Percentiles rank a stretch among this genome's conserved stretches.
Evolutionary conservation across 2,797 vertebrate species (phyloP).

Genomic region (Periophthalmus magnuspinnatus): DNA sequence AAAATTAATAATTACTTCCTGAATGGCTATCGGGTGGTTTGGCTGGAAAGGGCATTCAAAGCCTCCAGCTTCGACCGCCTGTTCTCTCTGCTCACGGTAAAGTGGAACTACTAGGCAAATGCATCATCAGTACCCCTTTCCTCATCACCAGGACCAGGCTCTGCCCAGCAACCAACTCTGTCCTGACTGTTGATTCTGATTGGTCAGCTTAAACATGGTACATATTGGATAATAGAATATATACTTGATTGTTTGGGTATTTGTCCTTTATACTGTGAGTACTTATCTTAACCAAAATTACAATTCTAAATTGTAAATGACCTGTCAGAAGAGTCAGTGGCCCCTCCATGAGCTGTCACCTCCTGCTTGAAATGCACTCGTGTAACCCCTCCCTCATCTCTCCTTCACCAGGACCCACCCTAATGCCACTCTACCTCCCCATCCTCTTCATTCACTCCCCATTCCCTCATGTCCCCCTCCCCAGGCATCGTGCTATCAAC

Average conservation of each 20-base stretch:
- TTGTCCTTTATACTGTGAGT: slow-evolving; percentile 23
- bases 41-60: slow-evolving; percentile 99
- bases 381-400: slow-evolving; percentile 72
- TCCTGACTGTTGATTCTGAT: slow-evolving; percentile 89
- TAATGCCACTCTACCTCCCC: slow-evolving; percentile 80
- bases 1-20: slow-evolving; percentile 99
- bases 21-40: slow-evolving; percentile 99
- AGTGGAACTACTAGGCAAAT: slow-evolving; percentile 86
- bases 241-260: slow-evolving; percentile 4
- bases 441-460: slow-evolving; percentile 77
- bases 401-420: slow-evolving; percentile 85
- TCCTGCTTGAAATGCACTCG: slow-evolving; percentile 73
- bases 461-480: slow-evolving; percentile 80
- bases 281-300: slow-evolving; percentile 42
- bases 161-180: slow-evolving; percentile 78
- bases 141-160: slow-evolving; percentile 82
- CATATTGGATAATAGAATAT: background rate
- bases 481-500: slow-evolving; percentile 99
- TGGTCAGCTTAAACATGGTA: slow-evolving; percentile 82
- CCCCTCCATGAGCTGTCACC: slow-evolving; percentile 81
- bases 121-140: slow-evolving; percentile 73
- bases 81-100: slow-evolving; percentile 99
- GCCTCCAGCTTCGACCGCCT: slow-evolving; percentile 99
- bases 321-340: slow-evolving; percentile 95
- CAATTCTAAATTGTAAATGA: slow-evolving; percentile 73